Evolutionary conservation across 2,113 vertebrate genomes (phyloP), one percentile per base, ranked within the genome.

Genomic region (Dolichotis patagonum): DNA sequence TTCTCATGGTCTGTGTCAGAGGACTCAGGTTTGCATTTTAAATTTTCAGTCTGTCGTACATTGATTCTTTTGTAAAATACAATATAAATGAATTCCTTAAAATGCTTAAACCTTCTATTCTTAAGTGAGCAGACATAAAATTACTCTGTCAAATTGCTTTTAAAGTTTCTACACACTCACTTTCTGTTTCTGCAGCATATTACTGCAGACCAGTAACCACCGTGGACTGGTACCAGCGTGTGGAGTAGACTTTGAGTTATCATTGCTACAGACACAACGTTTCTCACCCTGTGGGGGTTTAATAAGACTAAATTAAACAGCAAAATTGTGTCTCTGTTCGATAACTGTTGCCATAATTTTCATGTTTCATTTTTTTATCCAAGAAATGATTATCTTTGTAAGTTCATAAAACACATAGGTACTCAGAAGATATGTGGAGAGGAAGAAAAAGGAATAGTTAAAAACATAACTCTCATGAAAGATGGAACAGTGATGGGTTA

Each of bases 61-160:
- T 71, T 82, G 41, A 84, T 92, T 41, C 6, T 80, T 81, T 93
- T 75, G 20, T 91, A 91, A 81, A 82, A 38, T n/a, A 85, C 28
- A 85, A 63, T 88, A 65, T 89, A 96, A 91, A 85, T 67, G 16
- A 69, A 60, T 95, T 80, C 41, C 71, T 86, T 95, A 80, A 86
- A 94, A 91, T 90, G 58, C 20, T 93, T 90, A 65, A 26, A 58
- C 17, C 58, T 81, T 90, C 91, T 38, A 83, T 91, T 86, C 43
- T 93, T 89, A 89, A 88, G 80, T 90, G 38, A 90, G 46, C 32
- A 94, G 73, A 86, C 16, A 52, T 63, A 73, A 92, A 84, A 46
- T 92, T 63, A 67, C n/a, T 63, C 52, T 67, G 10, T 94, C 38
- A 92, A 41, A 85, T 90, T 90, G 81, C 26, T 90, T 93, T 92